Base-by-base conservation (phyloP, 2,113 vertebrate species). In the Anguilla japonica region DNA sequence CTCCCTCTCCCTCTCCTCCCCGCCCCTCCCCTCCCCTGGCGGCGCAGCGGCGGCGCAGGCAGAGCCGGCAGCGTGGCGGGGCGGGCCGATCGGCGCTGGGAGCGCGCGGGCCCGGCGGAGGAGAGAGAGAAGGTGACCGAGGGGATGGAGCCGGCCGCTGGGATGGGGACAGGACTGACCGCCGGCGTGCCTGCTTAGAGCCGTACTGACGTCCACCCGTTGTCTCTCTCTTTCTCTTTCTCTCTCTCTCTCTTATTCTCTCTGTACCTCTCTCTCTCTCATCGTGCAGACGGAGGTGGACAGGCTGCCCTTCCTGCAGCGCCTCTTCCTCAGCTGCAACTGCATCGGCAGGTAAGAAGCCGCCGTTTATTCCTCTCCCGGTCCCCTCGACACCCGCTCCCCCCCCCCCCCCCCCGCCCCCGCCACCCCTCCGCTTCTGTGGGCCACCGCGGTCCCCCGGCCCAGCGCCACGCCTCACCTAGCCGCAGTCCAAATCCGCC, bases 321-420 rank as follows among this genome's bases (percentile, higher is more conserved):
- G 95, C 87, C 96, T 99, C 90, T 98, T 98, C 93, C 98, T 99
- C 96, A 98, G 98, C 96, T 97, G 96, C 95, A 99, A 99, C 95
- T 97, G 95, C 94, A 98, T 99, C 92, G 96, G 95, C 96, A 97
- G 97, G 98, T 99, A 98, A 97, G 97, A 90, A 89, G 43, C 40
- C 63, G 81, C 79, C 1, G 84, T 93, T 67, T 26, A 26, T 26
- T 86, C 85, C 92, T 90, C 86, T 92, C 79, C 84, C 91, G 8
- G n/a, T 46, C 57, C 26, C 56, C 34, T 6, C 43, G 11, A 41
- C 34, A 87, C 85, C 29, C 50, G 89, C 89, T 82, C 86, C 84
- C 53, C 83, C 16, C 6, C 1, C 26, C 60, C 60, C 26, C 14
- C 3, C 63, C 26, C 63, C n/a, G 41, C 11, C 67, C 8, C 34